Evolutionary conservation across 2,113 vertebrate genomes (phyloP).

Genomic region (Callipepla squamata): DNA sequence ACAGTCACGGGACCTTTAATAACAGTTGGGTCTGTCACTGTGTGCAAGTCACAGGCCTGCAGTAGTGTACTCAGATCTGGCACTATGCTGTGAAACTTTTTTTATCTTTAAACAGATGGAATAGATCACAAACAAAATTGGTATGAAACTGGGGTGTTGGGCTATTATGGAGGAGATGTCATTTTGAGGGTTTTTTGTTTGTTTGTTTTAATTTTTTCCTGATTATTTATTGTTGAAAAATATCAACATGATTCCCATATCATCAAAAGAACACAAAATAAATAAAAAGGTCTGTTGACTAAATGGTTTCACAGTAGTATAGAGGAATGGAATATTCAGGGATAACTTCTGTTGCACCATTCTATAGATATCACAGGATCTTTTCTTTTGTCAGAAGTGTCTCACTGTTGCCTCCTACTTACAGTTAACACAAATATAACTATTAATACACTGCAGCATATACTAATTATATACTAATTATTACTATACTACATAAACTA

Average conservation of each 20-base stretch:
- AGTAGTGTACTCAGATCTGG: background rate
- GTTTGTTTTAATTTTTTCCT: background rate
- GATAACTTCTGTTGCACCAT: background rate
- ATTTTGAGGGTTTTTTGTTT: background rate
- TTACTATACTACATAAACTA: background rate
- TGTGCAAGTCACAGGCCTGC: background rate
- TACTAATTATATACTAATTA: background rate
- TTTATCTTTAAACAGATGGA: background rate
- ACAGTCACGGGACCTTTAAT: constrained; percentile 18
- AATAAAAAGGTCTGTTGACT: background rate
- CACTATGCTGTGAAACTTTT: background rate
- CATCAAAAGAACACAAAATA: background rate
- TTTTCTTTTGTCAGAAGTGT: background rate
- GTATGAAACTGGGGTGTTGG: background rate
- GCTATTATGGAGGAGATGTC: background rate
- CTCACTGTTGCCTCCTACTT: background rate
- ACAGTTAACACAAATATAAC: background rate
- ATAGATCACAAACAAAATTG: background rate
- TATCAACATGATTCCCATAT: background rate
- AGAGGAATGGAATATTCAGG: background rate
- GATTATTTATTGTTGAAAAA: background rate
- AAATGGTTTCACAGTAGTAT: background rate
- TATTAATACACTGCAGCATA: background rate
- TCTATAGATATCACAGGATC: background rate
- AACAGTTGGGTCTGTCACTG: background rate